Conservation (phyloP, 2,888 invertebrate genomes). For the Drosophila vallismaia region DNA sequence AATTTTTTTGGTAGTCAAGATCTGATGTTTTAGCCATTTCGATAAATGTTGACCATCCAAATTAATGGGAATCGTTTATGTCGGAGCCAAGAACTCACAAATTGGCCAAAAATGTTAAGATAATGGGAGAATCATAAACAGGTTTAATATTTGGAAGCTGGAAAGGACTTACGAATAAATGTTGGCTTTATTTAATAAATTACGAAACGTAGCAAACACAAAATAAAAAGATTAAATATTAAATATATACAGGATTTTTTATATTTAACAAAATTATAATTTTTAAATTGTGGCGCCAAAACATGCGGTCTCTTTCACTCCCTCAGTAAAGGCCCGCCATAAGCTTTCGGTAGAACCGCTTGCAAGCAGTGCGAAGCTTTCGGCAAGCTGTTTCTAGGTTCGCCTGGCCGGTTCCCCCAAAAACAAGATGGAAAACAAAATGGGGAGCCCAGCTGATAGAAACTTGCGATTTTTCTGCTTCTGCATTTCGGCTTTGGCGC, state of each 20-base stretch:
- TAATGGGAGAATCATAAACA: background rate
- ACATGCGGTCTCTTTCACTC: background rate
- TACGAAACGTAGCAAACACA: no score
- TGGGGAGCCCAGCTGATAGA: constrained; percentile 27
- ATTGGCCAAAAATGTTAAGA: background rate
- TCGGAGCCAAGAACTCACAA: constrained; percentile 1
- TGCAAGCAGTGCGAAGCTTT: constrained; percentile 31
- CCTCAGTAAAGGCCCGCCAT: background rate
- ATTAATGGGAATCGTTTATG: constrained; percentile 10
- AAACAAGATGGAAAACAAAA: constrained; percentile 7
- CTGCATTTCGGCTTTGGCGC: constrained; percentile 47
- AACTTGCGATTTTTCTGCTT: constrained; percentile 42
- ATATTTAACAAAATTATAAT: no score
- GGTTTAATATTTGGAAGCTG: background rate
- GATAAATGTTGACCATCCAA: constrained; percentile 1
- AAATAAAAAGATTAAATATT: background rate
- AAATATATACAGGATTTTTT: background rate
- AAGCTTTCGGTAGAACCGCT: constrained; percentile 11
- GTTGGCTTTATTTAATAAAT: background rate
- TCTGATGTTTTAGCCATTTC: background rate
- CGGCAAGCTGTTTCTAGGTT: constrained; percentile 15
- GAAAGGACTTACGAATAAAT: background rate
- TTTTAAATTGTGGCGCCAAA: constrained; percentile 25
- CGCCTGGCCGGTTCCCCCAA: constrained; percentile 13
- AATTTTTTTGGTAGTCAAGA: constrained; percentile 10